Base-by-base conservation (phyloP, 2,113 vertebrate species). In the Megatriorchis doriae region DNA sequence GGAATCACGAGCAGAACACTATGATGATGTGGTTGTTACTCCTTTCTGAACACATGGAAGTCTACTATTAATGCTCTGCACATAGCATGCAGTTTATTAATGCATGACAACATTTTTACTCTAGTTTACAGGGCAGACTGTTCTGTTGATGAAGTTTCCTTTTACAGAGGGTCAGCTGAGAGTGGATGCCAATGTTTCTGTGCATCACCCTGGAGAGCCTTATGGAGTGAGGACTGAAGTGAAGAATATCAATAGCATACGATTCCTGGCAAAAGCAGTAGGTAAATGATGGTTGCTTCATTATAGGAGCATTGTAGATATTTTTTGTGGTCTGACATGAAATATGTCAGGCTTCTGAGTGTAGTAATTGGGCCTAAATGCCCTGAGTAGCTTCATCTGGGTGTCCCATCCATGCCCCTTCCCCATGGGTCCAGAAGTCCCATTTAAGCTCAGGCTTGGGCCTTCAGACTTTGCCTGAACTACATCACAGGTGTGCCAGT, bases 151-250 rank as follows among this genome's bases (percentile, higher is more conserved):
- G n/a, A 79, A 84, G 26, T 81, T 96, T 97, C 42, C 56, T 86
- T 78, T 97, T 96, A 23, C 95, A 98, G 99, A 99, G 98, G 99
- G 99, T 59, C 99, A 99, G 95, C 96, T 99, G 96, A 98, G 99
- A 98, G 99, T 99, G 74, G 99, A 99, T 62, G 99, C 99, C 96
- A 99, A 99, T 34, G 94, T 99, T 96, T 99, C 99, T 4, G 99
- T 99, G 34, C 99, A 99, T 98, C 98, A 71, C 66, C 98, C 99
- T 6, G 99, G 99, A 42, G 98, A 99, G 55, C 98, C 98, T 7
- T 98, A 99, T 27, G 99, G 99, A 29, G 70, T 98, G 95, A 98
- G 99, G 91, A 98, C 99, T 0, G 99, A 99, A 98, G 99, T 99
- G 95, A 99, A 99, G 98, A 99, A 99, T 97, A 99, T 99, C 98